Conservation (phyloP, 2,797 vertebrate species). For the Clarias laeviceps region DNA sequence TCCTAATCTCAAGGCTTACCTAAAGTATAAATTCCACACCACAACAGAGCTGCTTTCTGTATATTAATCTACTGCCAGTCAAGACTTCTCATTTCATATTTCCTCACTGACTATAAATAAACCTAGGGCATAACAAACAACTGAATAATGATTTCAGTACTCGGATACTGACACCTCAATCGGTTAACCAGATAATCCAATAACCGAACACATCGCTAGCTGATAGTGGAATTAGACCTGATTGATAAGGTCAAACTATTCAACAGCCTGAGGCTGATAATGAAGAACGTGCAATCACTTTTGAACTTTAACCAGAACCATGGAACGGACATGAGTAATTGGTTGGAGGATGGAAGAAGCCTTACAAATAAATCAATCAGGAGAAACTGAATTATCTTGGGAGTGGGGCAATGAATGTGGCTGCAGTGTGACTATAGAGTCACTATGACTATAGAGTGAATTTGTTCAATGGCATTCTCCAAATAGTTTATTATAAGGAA, state of each 20-base stretch:
- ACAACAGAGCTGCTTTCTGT: background rate
- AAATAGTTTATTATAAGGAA: constrained; percentile 20
- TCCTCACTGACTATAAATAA: background rate
- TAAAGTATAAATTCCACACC: background rate
- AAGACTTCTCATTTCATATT: background rate
- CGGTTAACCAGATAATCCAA: constrained; percentile 10
- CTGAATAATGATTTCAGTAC: background rate
- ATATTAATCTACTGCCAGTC: no score
- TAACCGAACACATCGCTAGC: background rate
- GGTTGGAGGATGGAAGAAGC: background rate
- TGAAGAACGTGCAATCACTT: constrained; percentile 18
- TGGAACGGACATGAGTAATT: constrained; percentile 33
- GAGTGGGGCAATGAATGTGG: background rate
- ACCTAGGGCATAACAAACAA: background rate
- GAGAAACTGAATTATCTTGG: constrained; percentile 29
- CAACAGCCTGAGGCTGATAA: constrained; percentile 12
- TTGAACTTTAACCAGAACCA: constrained; percentile 26
- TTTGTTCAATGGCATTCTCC: constrained; percentile 11
- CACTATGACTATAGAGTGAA: constrained; percentile 5
- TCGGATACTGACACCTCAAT: background rate
- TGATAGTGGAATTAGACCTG: background rate
- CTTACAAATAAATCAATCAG: constrained; percentile 33
- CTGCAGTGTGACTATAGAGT: background rate
- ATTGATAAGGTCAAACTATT: constrained; percentile 24
- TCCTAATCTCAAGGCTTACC: background rate